Evolutionary conservation across 2,113 vertebrate genomes (phyloP), one percentile per base, ranked within the genome.

Genomic region (Ursus arctos): DNA sequence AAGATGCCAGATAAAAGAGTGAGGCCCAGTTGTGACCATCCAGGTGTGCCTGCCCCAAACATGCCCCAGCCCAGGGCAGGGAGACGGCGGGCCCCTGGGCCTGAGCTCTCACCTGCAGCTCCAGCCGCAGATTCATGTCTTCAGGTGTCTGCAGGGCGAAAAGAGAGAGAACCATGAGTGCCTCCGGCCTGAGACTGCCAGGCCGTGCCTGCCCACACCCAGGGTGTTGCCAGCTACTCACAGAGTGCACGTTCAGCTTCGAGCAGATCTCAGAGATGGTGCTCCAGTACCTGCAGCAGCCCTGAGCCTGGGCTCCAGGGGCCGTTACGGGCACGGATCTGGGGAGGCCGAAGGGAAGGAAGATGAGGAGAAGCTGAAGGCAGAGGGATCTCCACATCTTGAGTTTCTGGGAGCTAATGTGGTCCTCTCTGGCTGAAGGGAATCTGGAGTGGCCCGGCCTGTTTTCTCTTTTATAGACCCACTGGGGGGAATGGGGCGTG

Each of bases 171-270:
- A n/a, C 3, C 6, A 2, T 4, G 26, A 84, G 16, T 4, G 36
- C 4, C 4, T 0, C 33, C 61, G 80, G 69, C 13, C 80, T 72
- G 28, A 43, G 91, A 14, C 1, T 36, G 53, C 2, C 4, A 26
- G n/a, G 28, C 43, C 0, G 0, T 22, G 31, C 67, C 43, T 2
- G 16, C 18, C 72, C n/a, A 3, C 0, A 47, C 36, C 57, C 57
- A 40, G 24, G 1, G 2, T 31, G 85, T 67, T 31, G 4, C n/a
- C 59, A 84, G 76, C 31, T 82, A 71, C 81, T 91, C 67, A 77
- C 67, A 83, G 79, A 24, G 76, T 12, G 61, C 21, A 4, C 11
- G 26, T 16, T 49, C 47, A 94, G 76, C 18, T 65, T 51, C 21
- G 2, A 4, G 9, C 40, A 22, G 49, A 80, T 67, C 51, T 84